Conservation (phyloP, 2,113 vertebrate genomes). For the Motacilla tschutschensis region DNA sequence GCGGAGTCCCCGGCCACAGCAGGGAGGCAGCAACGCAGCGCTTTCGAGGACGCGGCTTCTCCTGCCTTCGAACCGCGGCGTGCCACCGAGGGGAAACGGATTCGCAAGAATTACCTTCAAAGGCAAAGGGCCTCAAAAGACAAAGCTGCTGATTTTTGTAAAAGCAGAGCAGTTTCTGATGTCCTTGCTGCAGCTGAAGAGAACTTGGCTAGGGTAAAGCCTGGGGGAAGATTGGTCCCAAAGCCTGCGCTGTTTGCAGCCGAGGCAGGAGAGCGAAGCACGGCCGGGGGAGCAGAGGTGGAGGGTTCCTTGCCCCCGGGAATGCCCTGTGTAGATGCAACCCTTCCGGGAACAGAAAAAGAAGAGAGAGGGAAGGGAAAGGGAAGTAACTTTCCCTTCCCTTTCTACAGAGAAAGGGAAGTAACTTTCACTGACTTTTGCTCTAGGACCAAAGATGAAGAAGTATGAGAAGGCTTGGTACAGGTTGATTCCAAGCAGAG, state of each 20-base stretch:
- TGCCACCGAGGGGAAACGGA: neutral
- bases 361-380: too few species aligned
- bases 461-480: neutral
- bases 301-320: neutral
- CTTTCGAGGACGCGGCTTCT: neutral
- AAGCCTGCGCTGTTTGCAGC: neutral
- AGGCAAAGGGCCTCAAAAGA: neutral
- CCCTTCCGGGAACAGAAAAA: neutral
- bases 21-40: accelerated
- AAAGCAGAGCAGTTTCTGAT: neutral
- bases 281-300: neutral
- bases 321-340: neutral
- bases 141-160: neutral
- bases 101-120: neutral
- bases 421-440: neutral
- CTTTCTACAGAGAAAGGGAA: neutral
- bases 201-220: neutral
- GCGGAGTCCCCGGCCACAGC: accelerated
- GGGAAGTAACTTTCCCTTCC: too few species aligned
- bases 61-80: neutral
- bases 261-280: neutral
- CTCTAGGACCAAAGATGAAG: neutral
- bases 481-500: neutral
- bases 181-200: neutral
- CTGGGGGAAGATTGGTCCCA: neutral